A percentile compares a stretch with the other conserved stretches of the same genome.
These are phyloP conservation scores for Dicaeum eximium DNA, from an alignment of 2,113 vertebrate species.

Conservation along the genomic window DNA sequence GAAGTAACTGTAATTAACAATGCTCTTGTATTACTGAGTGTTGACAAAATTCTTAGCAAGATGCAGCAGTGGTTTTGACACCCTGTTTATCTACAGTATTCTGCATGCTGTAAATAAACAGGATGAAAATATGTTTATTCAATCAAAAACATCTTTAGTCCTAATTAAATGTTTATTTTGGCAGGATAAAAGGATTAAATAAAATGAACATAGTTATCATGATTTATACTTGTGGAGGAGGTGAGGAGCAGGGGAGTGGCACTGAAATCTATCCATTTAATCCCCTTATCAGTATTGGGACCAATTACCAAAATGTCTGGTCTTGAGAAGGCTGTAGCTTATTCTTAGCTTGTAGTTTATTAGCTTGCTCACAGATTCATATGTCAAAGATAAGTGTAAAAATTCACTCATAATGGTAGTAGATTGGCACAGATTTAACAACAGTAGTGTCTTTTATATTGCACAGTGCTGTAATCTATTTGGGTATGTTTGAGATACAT, in stretches of 20 bases:
- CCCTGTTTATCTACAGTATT: not conserved
- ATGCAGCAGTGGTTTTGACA: not conserved
- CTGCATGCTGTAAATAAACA: not conserved
- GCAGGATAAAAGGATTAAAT: not conserved
- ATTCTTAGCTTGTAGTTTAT: conserved; percentile 61
- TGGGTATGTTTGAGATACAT: conserved; percentile 70
- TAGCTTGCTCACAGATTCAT: conserved; percentile 66
- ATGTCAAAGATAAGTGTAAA: conserved; percentile 77
- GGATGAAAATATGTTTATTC: not conserved
- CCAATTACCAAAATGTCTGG: conserved; percentile 70
- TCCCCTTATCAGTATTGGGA: conserved; percentile 70
- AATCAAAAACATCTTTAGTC: not conserved
- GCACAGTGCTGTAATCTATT: conserved; percentile 73
- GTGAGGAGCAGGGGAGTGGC: not conserved
- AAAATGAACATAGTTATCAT: not conserved
- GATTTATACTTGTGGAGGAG: not conserved
- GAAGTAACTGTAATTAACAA: not conserved
- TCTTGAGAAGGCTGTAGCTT: conserved; percentile 60
- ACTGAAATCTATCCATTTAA: conserved; percentile 60
- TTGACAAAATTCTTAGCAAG: not conserved
- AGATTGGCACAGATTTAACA: conserved; percentile 75
- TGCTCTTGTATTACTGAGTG: not conserved
- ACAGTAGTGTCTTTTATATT: conserved; percentile 55
- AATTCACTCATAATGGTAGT: conserved; percentile 71
- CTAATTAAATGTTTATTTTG: conserved; percentile 1